Evolutionary conservation across 1,140 invertebrate genomes (phyloP).

Genomic region (Carposina sasakii): DNA sequence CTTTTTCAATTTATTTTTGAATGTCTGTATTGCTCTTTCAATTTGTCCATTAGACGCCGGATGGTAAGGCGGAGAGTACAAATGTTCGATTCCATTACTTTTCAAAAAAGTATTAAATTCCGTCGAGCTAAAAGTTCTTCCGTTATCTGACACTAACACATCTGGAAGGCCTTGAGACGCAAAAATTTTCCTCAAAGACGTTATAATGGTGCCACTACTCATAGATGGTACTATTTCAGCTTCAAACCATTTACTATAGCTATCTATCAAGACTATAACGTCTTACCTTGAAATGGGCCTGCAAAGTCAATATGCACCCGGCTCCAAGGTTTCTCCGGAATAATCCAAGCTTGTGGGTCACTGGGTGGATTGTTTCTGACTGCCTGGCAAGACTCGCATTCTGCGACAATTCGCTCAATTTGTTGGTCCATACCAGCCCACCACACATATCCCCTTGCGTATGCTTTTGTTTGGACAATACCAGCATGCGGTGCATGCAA

Average conservation of each 20-base stretch:
- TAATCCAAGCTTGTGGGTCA: conserved; percentile 40
- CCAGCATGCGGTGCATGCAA: conserved; percentile 37
- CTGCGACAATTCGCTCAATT: conserved; percentile 29
- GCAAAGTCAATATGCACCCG: conserved; percentile 43
- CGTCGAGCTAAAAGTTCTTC: conserved; percentile 41
- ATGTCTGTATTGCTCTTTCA: conserved; percentile 31
- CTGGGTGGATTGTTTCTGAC: conserved; percentile 33
- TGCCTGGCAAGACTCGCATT: conserved; percentile 14
- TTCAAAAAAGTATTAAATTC: conserved; percentile 42
- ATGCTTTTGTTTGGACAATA: conserved; percentile 36
- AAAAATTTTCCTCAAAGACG: conserved; percentile 30
- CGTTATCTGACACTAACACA: conserved; percentile 49
- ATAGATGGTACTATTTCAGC: too few relatives aligned
- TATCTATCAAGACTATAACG: conserved; percentile 30
- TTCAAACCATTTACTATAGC: conserved; percentile 36
- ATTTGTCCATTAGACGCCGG: conserved; percentile 40
- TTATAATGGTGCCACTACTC: conserved; percentile 10
- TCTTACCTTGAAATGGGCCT: conserved; percentile 31
- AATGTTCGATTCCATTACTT: conserved; percentile 33
- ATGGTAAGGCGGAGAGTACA: conserved; percentile 35
- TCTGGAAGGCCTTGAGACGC: conserved; percentile 40
- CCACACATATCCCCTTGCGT: conserved; percentile 36
- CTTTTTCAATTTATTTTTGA: conserved; percentile 22
- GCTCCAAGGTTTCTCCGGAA: conserved; percentile 50
- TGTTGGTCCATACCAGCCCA: conserved; percentile 46